Conservation (phyloP, 2,113 vertebrate species). For the Polypterus senegalus region DNA sequence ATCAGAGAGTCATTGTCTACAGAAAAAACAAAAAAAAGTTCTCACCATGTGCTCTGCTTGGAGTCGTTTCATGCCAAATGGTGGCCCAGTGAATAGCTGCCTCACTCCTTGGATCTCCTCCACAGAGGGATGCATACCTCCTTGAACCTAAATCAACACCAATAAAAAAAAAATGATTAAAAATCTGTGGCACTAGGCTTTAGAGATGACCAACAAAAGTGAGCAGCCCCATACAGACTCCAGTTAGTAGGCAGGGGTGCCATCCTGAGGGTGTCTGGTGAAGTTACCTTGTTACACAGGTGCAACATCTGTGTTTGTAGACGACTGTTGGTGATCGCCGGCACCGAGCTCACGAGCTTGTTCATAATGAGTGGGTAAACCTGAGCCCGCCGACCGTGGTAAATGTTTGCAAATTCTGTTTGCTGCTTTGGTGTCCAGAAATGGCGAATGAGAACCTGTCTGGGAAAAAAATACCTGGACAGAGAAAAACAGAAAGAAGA, state of each 20-base stretch:
- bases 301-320: constrained; percentile 44
- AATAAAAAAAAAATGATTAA: neutral
- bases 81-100: constrained; percentile 50
- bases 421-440: constrained; percentile 80
- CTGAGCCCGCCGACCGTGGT: constrained; percentile 46
- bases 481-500: neutral
- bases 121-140: constrained; percentile 48
- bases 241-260: neutral
- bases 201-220: neutral
- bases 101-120: constrained; percentile 57
- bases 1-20: no score
- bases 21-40: neutral
- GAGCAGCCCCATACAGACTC: neutral
- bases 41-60: constrained; percentile 56
- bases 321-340: constrained; percentile 30
- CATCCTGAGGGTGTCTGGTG: neutral
- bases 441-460: constrained; percentile 73
- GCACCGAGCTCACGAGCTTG: constrained; percentile 31
- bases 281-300: constrained; percentile 57
- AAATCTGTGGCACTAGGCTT: neutral
- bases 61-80: constrained; percentile 53
- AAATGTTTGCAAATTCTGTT: constrained; percentile 55
- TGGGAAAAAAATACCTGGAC: constrained; percentile 78
- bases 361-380: constrained; percentile 43
- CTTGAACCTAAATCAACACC: constrained; percentile 52